A percentile compares a stretch with the other conserved stretches of the same genome.
Evolutionary conservation across 2,113 vertebrate species (phyloP).

Genomic region (Mirounga angustirostris): DNA sequence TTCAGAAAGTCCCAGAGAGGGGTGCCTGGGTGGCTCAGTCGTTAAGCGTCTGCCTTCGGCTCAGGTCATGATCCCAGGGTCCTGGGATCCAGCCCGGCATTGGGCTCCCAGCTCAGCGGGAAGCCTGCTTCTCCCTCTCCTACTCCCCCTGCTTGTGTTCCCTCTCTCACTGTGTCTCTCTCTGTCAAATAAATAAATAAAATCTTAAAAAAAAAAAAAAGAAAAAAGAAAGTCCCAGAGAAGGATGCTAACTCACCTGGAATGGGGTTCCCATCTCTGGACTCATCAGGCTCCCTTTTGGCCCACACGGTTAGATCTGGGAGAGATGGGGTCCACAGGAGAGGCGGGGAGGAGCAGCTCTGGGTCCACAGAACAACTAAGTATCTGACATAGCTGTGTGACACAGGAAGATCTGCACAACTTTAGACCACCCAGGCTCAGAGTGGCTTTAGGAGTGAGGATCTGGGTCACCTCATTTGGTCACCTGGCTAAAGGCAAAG

Average conservation of each 20-base stretch:
- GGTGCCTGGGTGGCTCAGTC: neutral
- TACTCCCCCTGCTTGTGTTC: too few species aligned
- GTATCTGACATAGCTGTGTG: neutral
- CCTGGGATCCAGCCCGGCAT: too few species aligned
- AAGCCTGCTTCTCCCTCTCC: too few species aligned
- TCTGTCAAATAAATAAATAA: too few species aligned
- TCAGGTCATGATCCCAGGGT: too few species aligned
- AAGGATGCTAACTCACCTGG: neutral
- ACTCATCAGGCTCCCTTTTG: neutral
- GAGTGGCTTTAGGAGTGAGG: neutral
- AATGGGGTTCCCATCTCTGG: neutral
- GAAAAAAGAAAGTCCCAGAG: neutral
- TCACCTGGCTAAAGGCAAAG: neutral
- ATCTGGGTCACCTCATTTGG: neutral
- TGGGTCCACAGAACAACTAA: neutral
- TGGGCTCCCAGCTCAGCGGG: too few species aligned
- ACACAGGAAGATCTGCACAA: neutral
- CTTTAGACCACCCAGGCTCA: neutral
- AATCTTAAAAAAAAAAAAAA: too few species aligned
- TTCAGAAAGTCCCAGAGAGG: conserved; percentile 43
- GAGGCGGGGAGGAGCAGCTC: neutral
- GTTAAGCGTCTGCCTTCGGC: too few species aligned
- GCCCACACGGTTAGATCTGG: neutral
- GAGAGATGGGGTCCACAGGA: neutral
- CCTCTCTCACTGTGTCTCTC: too few species aligned